A percentile compares a stretch with the other conserved stretches of the same genome.
These are phyloP conservation scores for Drosophila virilis DNA, from an alignment of 1,140 invertebrate genomes.

Conservation along the genomic window DNA sequence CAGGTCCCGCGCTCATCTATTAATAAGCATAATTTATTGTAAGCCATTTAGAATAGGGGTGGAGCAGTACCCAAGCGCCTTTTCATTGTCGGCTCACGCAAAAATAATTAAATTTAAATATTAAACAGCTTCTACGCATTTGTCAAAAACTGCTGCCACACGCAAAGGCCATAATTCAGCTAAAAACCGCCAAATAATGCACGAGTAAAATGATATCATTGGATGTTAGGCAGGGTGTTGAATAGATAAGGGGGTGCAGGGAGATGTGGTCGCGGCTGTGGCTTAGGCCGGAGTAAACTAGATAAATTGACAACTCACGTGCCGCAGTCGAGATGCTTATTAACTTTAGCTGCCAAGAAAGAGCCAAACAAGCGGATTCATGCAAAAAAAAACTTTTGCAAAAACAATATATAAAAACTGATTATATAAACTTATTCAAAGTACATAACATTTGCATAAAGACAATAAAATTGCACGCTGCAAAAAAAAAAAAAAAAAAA, in stretches of 20 bases:
- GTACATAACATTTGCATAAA: constrained; percentile 1
- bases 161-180: constrained; percentile 66
- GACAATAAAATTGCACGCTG: no score
- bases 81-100: constrained; percentile 39
- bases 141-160: constrained; percentile 65
- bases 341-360: constrained; percentile 31
- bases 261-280: neutral
- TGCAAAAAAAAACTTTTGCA: no score
- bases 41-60: constrained; percentile 49
- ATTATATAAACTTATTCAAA: neutral
- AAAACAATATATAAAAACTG: neutral
- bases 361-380: neutral
- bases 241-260: no score
- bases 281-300: constrained; percentile 9
- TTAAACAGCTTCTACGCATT: constrained; percentile 75
- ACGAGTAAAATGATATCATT: constrained; percentile 12
- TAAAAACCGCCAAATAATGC: constrained; percentile 54
- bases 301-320: constrained; percentile 59
- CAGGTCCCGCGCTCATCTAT: constrained; percentile 60
- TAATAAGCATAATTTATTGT: constrained; percentile 74
- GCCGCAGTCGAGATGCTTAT: constrained; percentile 53
- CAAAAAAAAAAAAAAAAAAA: neutral
- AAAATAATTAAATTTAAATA: constrained; percentile 83
- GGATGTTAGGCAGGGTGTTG: no score
- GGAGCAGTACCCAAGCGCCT: neutral